Evolutionary conservation across 2,113 vertebrate species (phyloP).

Genomic region (Anhinga rufa): DNA sequence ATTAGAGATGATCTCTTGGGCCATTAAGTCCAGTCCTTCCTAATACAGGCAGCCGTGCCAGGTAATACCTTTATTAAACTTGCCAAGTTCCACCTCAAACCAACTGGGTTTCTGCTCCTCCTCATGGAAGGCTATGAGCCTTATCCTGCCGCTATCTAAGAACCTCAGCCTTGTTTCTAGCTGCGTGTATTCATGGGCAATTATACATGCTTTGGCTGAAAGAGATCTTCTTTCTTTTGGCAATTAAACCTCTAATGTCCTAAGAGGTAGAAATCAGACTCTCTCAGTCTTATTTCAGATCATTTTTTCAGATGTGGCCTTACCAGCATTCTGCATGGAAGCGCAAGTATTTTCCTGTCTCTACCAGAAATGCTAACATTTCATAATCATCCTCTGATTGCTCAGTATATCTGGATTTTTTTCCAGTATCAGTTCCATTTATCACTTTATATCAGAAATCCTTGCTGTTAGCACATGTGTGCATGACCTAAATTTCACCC

Average conservation of each 20-base stretch:
- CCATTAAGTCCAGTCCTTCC: background rate
- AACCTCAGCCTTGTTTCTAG: background rate
- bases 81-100: background rate
- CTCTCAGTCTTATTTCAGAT: background rate
- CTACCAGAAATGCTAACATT: background rate
- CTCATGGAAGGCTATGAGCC: background rate
- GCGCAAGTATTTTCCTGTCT: background rate
- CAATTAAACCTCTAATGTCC: background rate
- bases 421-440: background rate
- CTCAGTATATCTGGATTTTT: background rate
- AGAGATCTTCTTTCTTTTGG: background rate
- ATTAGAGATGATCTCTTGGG: background rate
- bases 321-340: background rate
- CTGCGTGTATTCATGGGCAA: background rate
- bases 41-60: background rate
- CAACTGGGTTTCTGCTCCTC: background rate
- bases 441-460: background rate
- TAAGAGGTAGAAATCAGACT: background rate
- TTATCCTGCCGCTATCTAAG: background rate
- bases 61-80: background rate
- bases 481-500: constrained; percentile 13
- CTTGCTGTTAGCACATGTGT: background rate
- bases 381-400: background rate
- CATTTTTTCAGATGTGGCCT: background rate
- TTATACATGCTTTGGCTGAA: background rate